Evolutionary conservation across 2,113 vertebrate genomes (phyloP), one percentile per base, ranked within the genome.

Genomic region (Serilophus lunatus): DNA sequence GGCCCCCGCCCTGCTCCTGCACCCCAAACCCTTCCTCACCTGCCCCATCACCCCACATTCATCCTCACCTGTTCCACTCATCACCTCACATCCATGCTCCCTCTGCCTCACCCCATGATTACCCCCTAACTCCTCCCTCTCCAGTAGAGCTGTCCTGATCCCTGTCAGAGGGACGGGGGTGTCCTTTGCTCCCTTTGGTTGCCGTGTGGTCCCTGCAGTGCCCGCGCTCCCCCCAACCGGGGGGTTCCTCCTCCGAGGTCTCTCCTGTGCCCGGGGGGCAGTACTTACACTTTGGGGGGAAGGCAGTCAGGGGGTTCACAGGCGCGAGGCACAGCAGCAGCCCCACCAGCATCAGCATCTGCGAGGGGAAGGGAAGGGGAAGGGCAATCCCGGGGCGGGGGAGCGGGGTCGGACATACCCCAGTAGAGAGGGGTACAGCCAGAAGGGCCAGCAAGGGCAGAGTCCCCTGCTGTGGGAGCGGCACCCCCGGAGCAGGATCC

Each of bases 231-330:
- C 10, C 28, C 28, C 5, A 18, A 0, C 1, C 1, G 0, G 35
- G 7, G 11, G 7, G 1, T 51, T 5, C 10, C n/a, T 16, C 20
- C 25, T 45, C 29, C 42, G 8, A 69, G 33, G 13, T 25, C 42
- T 47, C 38, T n/a, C 64, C 18, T 2, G 38, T 42, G 26, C 29
- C 60, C 36, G 6, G 1, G 2, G 6, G 31, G 38, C 82, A 77
- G 56, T 42, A 89, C 95, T 96, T 88, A 94, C 95, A 68, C 72
- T 93, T 96, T 1, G 77, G 35, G 49, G 92, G 93, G 53, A 96
- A 96, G 74, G 68, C 29, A 4, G 54, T 90, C 88, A 96, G 82
- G 40, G 91, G 1, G 1, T 84, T 64, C 2, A 3, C 88, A 16
- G 88, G 38, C 31, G 36, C 4, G 1, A 92, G 68, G 68, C 66